Evolutionary conservation across 2,888 invertebrate species (phyloP), one percentile per base, ranked within the genome.

Genomic region (Lasioglossum figueresi): DNA sequence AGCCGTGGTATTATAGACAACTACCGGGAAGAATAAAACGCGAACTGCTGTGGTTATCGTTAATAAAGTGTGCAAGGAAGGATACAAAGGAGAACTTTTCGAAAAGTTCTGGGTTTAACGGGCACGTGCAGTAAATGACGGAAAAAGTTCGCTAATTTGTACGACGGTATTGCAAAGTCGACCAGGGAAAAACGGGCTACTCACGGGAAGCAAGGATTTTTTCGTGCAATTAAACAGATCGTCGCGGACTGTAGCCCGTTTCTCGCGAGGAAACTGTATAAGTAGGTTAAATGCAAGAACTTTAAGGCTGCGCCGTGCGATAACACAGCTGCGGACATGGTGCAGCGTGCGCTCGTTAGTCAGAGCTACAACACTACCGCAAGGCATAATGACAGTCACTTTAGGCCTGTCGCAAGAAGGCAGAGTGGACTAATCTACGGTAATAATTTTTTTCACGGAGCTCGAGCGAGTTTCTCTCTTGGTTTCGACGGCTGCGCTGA

Each of bases 241-340:
- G 56, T 83, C 72, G 37, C 71, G 70, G n/a, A 68, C 59, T 31
- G 79, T 16, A 37, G 77, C 37, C 56, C n/a, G 27, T 34, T 31
- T 19, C 23, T 48, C 40, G 37, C 73, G 52, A 63, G 75, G 84
- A 83, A 87, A 86, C 82, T 76, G 72, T 66, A 83, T 82, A 89
- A 90, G 85, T 88, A 82, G 89, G 85, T 89, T 88, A 88, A 89
- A 86, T 71, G 81, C 84, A 88, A 88, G 78, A 82, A 83, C 74
- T 73, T 81, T 68, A 78, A 78, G 72, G 56, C 77, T 52, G 77
- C 52, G 59, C 34, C 56, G 59, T 14, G 52, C 70, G 66, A 82
- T 74, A 79, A 80, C 82, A 68, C 79, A 76, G 75, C 80, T 79
- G 81, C 79, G 72, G 66, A 56, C 66, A 74, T 72, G 59, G 40